Evolutionary conservation across 2,888 invertebrate species (phyloP), one percentile per base, ranked within the genome.

Genomic region (Drosophila phalerata): DNA sequence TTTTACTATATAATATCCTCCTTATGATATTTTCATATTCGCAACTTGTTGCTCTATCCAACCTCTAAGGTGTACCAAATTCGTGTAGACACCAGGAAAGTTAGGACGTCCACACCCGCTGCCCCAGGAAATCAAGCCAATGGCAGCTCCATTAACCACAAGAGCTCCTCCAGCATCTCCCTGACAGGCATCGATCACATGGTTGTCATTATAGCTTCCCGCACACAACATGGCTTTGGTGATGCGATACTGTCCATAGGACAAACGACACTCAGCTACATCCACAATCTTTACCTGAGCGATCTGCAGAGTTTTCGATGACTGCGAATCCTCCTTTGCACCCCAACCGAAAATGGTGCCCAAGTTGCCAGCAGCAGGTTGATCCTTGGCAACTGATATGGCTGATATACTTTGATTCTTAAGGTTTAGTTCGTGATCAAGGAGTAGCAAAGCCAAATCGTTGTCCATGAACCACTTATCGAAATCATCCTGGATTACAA

Each of bases 61-160:
- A 38, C 15, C 9, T 6, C 15, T 38, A 3, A 38, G 38, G 8
- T 38, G 15, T 8, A 38, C 38, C 38, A 38, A 38, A 15, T 38
- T 38, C 1, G 38, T 38, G 9, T 38, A 62, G 32, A 61, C 60
- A 9, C 60, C 60, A 2, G 62, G 62, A 40, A 32, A 47, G 9
- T 55, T 8, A 0, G 22, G 13, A 10, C 15, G n/a, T 2, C 47
- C 53, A 40, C 62, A 63, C 10, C 40, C 47, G 11, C 28, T 45
- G 22, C 48, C 55, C 63, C 55, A 63, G 5, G 55, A 48, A 2
- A 49, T 55, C 30, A 56, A 17, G 0, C 42, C 63, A 17, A 63
- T 49, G 5, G 63, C 48, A 13, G 25, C 19, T 11, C 28, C 40
- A 34, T 40, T 32, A 1, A 55, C 32, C 6, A 55, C 32, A 4